Conservation (phyloP, 2,888 invertebrate genomes). For the Peribatodes rhomboidaria region DNA sequence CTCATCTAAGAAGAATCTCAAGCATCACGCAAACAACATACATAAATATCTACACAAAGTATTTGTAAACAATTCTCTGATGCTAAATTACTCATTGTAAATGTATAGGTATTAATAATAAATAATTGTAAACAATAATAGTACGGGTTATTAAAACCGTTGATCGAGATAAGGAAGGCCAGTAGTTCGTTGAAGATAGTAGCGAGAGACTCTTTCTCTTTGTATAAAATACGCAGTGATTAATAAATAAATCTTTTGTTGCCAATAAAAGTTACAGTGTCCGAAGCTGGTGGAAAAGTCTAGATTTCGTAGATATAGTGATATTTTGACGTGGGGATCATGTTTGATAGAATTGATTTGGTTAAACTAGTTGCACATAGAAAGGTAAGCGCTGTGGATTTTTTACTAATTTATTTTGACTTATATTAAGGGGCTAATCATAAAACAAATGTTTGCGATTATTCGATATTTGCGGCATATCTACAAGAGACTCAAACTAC, state of each 20-base stretch:
- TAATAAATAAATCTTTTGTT: too few species aligned
- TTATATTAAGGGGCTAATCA: too few species aligned
- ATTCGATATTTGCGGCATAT: too few species aligned
- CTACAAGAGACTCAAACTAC: too few species aligned
- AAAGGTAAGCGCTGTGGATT: neutral
- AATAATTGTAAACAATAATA: constrained; percentile 25
- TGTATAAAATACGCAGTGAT: neutral
- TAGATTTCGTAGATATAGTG: too few species aligned
- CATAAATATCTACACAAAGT: neutral
- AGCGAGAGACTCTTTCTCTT: neutral
- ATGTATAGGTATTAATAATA: constrained; percentile 10
- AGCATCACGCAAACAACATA: neutral
- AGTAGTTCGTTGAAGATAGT: constrained; percentile 16
- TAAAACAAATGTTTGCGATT: too few species aligned
- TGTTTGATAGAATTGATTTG: neutral
- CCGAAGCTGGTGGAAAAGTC: too few species aligned
- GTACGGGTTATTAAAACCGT: constrained; percentile 10
- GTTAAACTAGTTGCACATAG: neutral
- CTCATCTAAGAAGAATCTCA: neutral
- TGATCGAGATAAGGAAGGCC: constrained; percentile 7
- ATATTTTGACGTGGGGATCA: too few species aligned
- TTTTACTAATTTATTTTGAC: too few species aligned
- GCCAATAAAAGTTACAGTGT: neutral
- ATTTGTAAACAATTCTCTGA: constrained; percentile 21
- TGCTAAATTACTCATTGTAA: constrained; percentile 10